phyloP scores from a whole-genome alignment of 2,113 vertebrate species.

The Aix galericulata region DNA sequence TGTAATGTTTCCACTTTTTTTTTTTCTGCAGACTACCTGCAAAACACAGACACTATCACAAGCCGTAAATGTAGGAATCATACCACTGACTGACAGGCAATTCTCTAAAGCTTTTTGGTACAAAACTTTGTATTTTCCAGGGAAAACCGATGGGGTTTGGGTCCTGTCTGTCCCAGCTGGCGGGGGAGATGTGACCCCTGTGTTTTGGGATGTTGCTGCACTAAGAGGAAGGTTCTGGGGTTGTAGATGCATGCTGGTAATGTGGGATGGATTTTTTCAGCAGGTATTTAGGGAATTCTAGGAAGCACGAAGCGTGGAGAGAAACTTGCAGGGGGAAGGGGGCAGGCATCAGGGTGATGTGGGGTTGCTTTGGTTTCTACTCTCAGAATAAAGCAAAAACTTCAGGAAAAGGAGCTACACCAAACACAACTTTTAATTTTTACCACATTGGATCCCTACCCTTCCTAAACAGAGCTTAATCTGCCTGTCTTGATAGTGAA shows the following conservation, averaged over 20 bases:
- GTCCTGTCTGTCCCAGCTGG: background rate
- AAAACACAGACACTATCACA: background rate
- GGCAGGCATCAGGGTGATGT: background rate
- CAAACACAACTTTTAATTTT: background rate
- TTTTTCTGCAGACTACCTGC: conserved; percentile 23
- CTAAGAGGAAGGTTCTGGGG: background rate
- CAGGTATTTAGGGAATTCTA: background rate
- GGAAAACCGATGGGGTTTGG: fast-evolving
- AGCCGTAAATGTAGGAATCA: background rate
- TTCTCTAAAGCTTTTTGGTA: background rate
- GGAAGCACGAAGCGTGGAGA: background rate
- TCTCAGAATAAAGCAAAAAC: background rate
- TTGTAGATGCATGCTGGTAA: background rate
- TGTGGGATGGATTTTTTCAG: background rate
- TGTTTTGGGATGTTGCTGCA: fast-evolving
- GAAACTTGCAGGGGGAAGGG: too few relatives aligned
- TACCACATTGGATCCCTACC: background rate
- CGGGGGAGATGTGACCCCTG: fast-evolving
- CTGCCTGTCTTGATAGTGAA: background rate
- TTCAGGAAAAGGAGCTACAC: background rate
- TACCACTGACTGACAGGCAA: background rate
- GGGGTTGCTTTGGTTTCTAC: background rate
- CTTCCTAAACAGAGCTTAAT: background rate
- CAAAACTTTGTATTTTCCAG: background rate
- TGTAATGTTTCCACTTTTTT: background rate